These are phyloP conservation scores for Phalera bucephala DNA, from an alignment of 2,888 invertebrate species.

Conservation along the genomic window DNA sequence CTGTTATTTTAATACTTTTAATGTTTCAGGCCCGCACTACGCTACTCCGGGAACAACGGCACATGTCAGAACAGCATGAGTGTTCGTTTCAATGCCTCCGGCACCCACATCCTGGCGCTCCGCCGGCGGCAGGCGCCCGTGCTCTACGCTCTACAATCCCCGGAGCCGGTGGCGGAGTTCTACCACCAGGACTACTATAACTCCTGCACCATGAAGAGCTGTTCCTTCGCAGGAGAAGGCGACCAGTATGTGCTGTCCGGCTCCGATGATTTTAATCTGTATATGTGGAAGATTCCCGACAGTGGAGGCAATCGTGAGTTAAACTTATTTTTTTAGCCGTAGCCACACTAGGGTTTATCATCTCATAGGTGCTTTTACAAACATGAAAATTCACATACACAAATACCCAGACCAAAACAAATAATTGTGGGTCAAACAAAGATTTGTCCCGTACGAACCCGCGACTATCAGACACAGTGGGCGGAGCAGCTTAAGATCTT, in stretches of 20 bases:
- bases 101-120: conserved; percentile 90
- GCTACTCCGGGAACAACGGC: conserved; percentile 86
- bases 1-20: too few species aligned
- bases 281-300: conserved; percentile 95
- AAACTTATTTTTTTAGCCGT: neutral
- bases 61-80: conserved; percentile 92
- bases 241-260: conserved; percentile 96
- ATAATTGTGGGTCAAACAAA: too few species aligned
- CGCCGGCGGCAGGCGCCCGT: conserved; percentile 94
- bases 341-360: too few species aligned
- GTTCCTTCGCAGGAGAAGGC: conserved; percentile 94
- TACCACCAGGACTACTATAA: conserved; percentile 96
- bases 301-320: conserved; percentile 62
- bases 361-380: too few species aligned
- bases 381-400: too few species aligned
- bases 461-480: too few species aligned
- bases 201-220: conserved; percentile 98
- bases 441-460: too few species aligned
- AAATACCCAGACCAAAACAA: too few species aligned
- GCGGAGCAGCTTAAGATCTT: too few species aligned
- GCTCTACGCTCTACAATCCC: conserved; percentile 87
- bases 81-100: conserved; percentile 92
- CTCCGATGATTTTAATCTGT: conserved; percentile 97
- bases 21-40: conserved; percentile 86
- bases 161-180: conserved; percentile 91